Base-by-base conservation (phyloP, 2,797 vertebrate genomes). In the Notoglanidium macrostoma region DNA sequence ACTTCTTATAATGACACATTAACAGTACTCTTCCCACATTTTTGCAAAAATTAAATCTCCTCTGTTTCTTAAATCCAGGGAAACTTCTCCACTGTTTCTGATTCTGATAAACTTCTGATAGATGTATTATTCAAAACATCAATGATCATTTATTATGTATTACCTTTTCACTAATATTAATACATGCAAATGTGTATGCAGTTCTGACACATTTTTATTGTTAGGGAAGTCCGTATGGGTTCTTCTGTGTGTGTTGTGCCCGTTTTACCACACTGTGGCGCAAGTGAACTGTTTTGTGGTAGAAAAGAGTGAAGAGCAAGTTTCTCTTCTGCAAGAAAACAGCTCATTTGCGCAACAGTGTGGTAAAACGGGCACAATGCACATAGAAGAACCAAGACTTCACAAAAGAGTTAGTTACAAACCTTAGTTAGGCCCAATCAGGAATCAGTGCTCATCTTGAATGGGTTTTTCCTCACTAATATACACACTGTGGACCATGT, bases 181-280 rank as follows among this genome's bases (percentile, higher is more conserved):
- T 57, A 35, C 51, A 5, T 79, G 29, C 17, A 57, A 32, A 35
- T 35, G 29, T 78, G 51, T 40, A 40, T 78, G 29, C 17, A 55
- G 57, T 21, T 21, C 76, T 55, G 17, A 8, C 51, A 35, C 11
- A 21, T 12, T 79, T 15, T 26, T 14, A 21, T 55, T 29, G 35
- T 12, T 2, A 54, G 49, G 19, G 7, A 59, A 35, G 11, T 55
- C 40, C 46, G 7, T 46, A n/a, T 35, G 23, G 54, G 0, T 19
- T 46, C 44, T 85, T 44, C 2, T 6, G 23, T 11, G 63, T 85
- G 84, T 19, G 51, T 23, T 80, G 15, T 29, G 23, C 15, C 10
- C 7, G 3, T 46, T 74, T 82, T n/a, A 65, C 87, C 87, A 85
- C 87, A 85, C 77, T 4, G 83, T 59, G 77, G 83, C 57, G 57